Percentiles rank a stretch among this genome's conserved stretches.
Conservation (phyloP, 2,113 vertebrate species). For the Pelecanus crispus region DNA sequence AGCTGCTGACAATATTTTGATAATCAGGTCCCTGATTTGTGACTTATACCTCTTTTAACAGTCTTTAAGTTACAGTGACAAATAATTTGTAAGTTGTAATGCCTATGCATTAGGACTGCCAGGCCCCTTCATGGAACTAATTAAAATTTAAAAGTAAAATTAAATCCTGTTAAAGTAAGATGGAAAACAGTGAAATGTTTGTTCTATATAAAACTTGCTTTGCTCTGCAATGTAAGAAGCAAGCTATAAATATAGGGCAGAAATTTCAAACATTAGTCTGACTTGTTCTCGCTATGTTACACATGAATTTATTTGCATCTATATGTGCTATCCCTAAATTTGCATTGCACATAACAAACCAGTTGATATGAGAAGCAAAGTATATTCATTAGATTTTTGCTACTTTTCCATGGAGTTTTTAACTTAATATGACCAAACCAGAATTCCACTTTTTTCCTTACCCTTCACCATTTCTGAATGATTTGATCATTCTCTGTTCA, state of each 20-base stretch:
- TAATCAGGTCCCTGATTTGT: background rate
- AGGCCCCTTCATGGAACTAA: conserved; percentile 43
- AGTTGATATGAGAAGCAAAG: background rate
- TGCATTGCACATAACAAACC: background rate
- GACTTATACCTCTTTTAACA: background rate
- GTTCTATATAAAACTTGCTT: background rate
- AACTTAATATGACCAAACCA: background rate
- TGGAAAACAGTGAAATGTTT: conserved; percentile 53
- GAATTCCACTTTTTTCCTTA: background rate
- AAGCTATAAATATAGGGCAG: background rate
- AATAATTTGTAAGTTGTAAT: background rate
- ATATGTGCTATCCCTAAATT: background rate
- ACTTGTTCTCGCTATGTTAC: background rate
- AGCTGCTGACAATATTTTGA: background rate
- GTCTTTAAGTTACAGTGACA: background rate
- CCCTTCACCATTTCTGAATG: background rate
- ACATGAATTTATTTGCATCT: background rate
- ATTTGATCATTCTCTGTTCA: background rate
- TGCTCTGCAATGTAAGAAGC: background rate
- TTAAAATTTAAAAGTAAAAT: conserved; percentile 61
- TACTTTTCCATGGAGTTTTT: background rate
- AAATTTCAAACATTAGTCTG: background rate
- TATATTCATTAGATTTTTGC: background rate
- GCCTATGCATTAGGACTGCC: conserved; percentile 10
- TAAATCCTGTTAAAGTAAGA: conserved; percentile 62